Percentiles rank a stretch among this genome's conserved stretches.
phyloP scores from a whole-genome alignment of 2,888 invertebrate species.

The Drosophila subquinaria region DNA sequence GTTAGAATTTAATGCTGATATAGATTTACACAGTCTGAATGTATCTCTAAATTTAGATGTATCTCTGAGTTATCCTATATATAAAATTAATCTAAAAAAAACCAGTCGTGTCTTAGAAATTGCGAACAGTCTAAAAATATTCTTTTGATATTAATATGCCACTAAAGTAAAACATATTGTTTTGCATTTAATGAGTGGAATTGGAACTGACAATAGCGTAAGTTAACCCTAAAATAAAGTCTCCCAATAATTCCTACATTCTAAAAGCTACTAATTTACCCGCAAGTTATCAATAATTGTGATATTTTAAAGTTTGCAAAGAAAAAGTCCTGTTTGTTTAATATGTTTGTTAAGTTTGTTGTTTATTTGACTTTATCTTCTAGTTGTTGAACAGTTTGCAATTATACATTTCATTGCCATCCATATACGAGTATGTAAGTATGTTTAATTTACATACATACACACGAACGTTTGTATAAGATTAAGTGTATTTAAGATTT shows the following conservation, averaged over 20 bases:
- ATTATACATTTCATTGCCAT: slow-evolving; percentile 39
- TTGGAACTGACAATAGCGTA: too few relatives aligned
- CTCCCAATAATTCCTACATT: background rate
- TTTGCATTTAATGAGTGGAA: too few relatives aligned
- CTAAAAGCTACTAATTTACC: background rate
- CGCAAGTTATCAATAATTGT: background rate
- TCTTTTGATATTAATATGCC: background rate
- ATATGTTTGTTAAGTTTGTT: slow-evolving; percentile 58
- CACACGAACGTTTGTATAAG: slow-evolving; percentile 23
- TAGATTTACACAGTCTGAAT: background rate
- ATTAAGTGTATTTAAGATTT: slow-evolving; percentile 54
- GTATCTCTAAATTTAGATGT: background rate
- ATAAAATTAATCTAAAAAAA: background rate
- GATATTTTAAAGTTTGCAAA: background rate
- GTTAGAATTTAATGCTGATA: background rate
- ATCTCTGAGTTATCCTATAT: background rate
- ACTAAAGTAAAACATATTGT: too few relatives aligned
- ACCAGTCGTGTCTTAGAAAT: background rate
- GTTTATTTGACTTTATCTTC: slow-evolving; percentile 73
- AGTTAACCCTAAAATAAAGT: too few relatives aligned
- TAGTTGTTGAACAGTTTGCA: slow-evolving; percentile 69
- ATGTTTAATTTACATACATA: slow-evolving; percentile 13
- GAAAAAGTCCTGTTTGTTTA: background rate
- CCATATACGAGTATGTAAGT: slow-evolving; percentile 21
- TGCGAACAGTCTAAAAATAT: background rate